Base-by-base conservation (phyloP, 2,113 vertebrate species). In the Nannobrachium achirus region DNA sequence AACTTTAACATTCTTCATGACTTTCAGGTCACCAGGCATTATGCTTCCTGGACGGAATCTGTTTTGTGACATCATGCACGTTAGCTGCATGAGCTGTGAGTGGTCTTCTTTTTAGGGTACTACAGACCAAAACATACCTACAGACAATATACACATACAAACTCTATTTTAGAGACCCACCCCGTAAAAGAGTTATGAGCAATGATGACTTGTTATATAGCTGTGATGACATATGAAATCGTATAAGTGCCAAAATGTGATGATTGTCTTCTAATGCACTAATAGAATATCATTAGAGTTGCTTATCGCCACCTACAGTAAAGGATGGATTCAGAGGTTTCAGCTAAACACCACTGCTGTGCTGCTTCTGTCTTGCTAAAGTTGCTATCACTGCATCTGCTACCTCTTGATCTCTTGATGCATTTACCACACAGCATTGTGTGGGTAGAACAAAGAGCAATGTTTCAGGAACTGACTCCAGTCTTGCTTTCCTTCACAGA, bases 221-320 rank as follows among this genome's bases (percentile, higher is more conserved):
- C 55, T 56, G 20, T 18, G 45, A 6, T 13, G 45, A 48, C 45
- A 13, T n/a, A 14, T 48, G 4, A 14, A 63, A 60, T 33, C 52
- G 65, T 70, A 62, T 72, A 49, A 76, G 72, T 59, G 61, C 59
- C 18, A 80, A 60, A 73, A 16, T 6, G 39, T 46, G 4, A 55
- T 62, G 11, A 3, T 76, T 63, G 25, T 63, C 41, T 66, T 46
- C 8, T 51, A 15, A 8, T 51, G 14, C 16, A 8, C 15, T 57
- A 40, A 10, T 63, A 56, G 4, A 63, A 68, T 70, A 4, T 69
- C 46, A 46, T 57, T 44, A 7, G 51, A 49, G 40, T 33, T 63
- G 52, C 49, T 56, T 39, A 33, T 70, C 41, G 10, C 53, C 42
- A 52, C 10, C 1, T 56, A 45, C 56, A 42, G 18, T 63, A 71